A percentile compares a stretch with the other conserved stretches of the same genome.
Evolutionary conservation across 2,797 vertebrate species (phyloP).

Genomic region (Leuciscus waleckii): DNA sequence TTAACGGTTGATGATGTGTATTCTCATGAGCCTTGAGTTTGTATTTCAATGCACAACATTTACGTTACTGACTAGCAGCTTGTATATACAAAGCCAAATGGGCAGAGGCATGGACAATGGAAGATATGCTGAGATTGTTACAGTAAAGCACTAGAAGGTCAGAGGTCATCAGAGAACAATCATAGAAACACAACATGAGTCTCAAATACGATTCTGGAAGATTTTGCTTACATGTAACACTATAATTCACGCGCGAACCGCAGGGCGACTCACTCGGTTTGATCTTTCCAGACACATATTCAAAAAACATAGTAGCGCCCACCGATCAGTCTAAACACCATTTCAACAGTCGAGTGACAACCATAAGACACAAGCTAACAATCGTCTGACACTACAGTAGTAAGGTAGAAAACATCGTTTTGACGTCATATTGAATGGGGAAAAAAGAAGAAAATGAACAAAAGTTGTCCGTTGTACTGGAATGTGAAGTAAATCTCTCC

Average conservation of each 20-base stretch:
- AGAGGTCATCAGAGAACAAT: conserved; percentile 45
- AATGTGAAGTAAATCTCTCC: conserved; percentile 40
- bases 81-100: conserved; percentile 54
- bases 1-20: conserved; percentile 14
- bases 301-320: conserved; percentile 37
- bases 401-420: conserved; percentile 51
- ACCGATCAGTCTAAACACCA: conserved; percentile 40
- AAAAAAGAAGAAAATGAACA: conserved; percentile 17
- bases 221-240: conserved; percentile 44
- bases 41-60: conserved; percentile 79
- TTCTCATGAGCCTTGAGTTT: conserved; percentile 25
- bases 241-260: conserved; percentile 9
- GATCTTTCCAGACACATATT: conserved; percentile 37
- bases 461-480: conserved; percentile 25
- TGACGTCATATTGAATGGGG: conserved; percentile 51
- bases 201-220: conserved; percentile 50
- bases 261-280: neutral
- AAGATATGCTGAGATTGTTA: conserved; percentile 46
- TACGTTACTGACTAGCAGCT: conserved; percentile 73
- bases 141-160: conserved; percentile 52
- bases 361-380: conserved; percentile 55
- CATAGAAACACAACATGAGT: conserved; percentile 43
- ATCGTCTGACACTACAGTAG: conserved; percentile 44
- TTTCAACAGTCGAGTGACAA: conserved; percentile 39
- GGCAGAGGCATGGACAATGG: conserved; percentile 52